These are phyloP conservation scores for Acrocera orbiculus DNA, from an alignment of 2,888 invertebrate species.

Conservation along the genomic window DNA sequence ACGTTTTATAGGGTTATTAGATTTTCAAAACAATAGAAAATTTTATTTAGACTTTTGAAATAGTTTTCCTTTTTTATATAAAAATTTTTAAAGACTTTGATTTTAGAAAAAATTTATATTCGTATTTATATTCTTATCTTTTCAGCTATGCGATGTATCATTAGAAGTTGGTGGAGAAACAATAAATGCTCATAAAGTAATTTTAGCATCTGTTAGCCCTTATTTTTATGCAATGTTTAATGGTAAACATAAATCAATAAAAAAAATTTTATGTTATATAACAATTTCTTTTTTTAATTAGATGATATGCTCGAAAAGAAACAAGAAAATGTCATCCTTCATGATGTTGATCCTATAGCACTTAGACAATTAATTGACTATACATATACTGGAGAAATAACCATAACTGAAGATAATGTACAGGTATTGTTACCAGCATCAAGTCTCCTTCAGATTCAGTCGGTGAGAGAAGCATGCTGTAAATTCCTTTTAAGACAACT, in stretches of 20 bases:
- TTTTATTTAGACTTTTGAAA: too few species aligned
- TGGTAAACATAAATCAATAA: slow-evolving; percentile 20
- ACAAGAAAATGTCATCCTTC: slow-evolving; percentile 27
- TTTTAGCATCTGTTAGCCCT: slow-evolving; percentile 54
- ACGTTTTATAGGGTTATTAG: too few species aligned
- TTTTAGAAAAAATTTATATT: too few species aligned
- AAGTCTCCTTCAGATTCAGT: slow-evolving; percentile 50
- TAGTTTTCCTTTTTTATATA: too few species aligned
- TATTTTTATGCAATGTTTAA: slow-evolving; percentile 53
- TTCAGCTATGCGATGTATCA: slow-evolving; percentile 37
- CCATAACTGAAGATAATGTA: slow-evolving; percentile 50
- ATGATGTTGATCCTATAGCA: slow-evolving; percentile 40
- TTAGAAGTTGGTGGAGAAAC: slow-evolving; percentile 48
- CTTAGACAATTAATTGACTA: slow-evolving; percentile 52
- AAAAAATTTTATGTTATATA: too few species aligned
- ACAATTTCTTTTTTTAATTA: slow-evolving; percentile 11
- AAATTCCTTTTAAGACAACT: slow-evolving; percentile 55
- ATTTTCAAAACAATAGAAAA: too few species aligned
- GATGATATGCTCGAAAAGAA: slow-evolving; percentile 32
- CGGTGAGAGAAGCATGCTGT: slow-evolving; percentile 54
- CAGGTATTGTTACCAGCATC: slow-evolving; percentile 53
- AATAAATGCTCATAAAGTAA: slow-evolving; percentile 52
- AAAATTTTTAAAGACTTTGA: too few species aligned
- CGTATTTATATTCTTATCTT: too few species aligned
- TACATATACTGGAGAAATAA: slow-evolving; percentile 55